Conservation (phyloP, 2,888 invertebrate species). For the Drosophila atripex region DNA sequence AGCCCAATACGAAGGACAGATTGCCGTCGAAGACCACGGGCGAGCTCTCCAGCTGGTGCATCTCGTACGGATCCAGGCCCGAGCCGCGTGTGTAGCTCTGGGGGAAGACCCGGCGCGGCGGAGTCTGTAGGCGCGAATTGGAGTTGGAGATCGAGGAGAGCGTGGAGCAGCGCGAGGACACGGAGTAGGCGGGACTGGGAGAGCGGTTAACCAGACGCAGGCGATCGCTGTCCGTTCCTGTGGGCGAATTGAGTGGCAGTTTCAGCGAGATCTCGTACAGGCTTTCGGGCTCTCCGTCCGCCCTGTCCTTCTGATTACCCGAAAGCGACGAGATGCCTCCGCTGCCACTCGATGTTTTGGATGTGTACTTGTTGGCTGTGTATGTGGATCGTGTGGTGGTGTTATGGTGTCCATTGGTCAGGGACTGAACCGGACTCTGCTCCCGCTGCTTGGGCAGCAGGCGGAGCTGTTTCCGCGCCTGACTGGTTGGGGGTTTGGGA, state of each 20-base stretch:
- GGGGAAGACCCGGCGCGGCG: slow-evolving; percentile 88
- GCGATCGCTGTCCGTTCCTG: slow-evolving; percentile 59
- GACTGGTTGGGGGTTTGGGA: slow-evolving; percentile 80
- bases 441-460: slow-evolving; percentile 73
- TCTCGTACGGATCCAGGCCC: slow-evolving; percentile 86
- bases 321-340: slow-evolving; percentile 59
- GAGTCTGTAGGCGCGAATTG: slow-evolving; percentile 73
- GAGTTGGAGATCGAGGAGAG: slow-evolving; percentile 57
- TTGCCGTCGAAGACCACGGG: slow-evolving; percentile 93
- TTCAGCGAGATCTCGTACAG: slow-evolving; percentile 65
- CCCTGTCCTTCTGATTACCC: slow-evolving; percentile 45
- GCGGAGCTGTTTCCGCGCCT: slow-evolving; percentile 77
- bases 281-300: slow-evolving; percentile 49
- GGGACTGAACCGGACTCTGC: slow-evolving; percentile 62
- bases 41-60: slow-evolving; percentile 88
- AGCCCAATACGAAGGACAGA: slow-evolving; percentile 90
- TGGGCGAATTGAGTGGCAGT: slow-evolving; percentile 67
- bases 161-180: slow-evolving; percentile 75
- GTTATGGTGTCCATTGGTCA: slow-evolving; percentile 55
- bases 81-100: slow-evolving; percentile 85
- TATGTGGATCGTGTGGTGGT: slow-evolving; percentile 20
- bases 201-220: slow-evolving; percentile 84
- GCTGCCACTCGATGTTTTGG: slow-evolving; percentile 21
- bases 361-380: slow-evolving; percentile 23
- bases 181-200: slow-evolving; percentile 85